These are phyloP conservation scores for Calephelis virginiensis DNA, from an alignment of 1,140 invertebrate genomes.

Conservation along the genomic window DNA sequence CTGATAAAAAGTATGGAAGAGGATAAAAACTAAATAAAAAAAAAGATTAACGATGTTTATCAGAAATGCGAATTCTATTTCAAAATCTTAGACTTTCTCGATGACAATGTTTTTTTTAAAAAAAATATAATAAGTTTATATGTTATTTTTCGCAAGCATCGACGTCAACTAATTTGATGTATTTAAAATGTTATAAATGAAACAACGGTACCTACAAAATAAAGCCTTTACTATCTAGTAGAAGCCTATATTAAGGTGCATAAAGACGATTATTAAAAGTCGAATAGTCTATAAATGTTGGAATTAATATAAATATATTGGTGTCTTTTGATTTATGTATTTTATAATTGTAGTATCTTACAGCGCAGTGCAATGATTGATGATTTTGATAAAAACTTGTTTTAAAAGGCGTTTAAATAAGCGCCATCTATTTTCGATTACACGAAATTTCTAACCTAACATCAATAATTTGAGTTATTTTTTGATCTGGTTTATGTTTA, in stretches of 20 bases:
- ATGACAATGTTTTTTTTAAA: too few species aligned
- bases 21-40: too few species aligned
- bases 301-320: slow-evolving; percentile 48
- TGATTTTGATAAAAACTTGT: slow-evolving; percentile 22
- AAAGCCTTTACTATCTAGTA: slow-evolving; percentile 58
- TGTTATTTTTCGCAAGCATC: too few species aligned
- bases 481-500: slow-evolving; percentile 39
- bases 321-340: slow-evolving; percentile 41
- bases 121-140: too few species aligned
- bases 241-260: slow-evolving; percentile 58
- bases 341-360: slow-evolving; percentile 24
- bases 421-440: slow-evolving; percentile 30
- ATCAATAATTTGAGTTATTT: neutral
- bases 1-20: neutral
- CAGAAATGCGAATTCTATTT: too few species aligned
- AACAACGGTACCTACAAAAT: slow-evolving; percentile 63
- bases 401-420: slow-evolving; percentile 5
- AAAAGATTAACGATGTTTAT: too few species aligned
- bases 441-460: slow-evolving; percentile 25
- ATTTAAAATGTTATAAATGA: slow-evolving; percentile 22
- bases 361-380: slow-evolving; percentile 47
- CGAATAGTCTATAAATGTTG: slow-evolving; percentile 53
- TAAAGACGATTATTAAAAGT: slow-evolving; percentile 47
- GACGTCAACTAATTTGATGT: too few species aligned
- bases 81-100: too few species aligned